Base-by-base conservation (phyloP, 1,140 invertebrate genomes). In the Drosophila santomea region DNA sequence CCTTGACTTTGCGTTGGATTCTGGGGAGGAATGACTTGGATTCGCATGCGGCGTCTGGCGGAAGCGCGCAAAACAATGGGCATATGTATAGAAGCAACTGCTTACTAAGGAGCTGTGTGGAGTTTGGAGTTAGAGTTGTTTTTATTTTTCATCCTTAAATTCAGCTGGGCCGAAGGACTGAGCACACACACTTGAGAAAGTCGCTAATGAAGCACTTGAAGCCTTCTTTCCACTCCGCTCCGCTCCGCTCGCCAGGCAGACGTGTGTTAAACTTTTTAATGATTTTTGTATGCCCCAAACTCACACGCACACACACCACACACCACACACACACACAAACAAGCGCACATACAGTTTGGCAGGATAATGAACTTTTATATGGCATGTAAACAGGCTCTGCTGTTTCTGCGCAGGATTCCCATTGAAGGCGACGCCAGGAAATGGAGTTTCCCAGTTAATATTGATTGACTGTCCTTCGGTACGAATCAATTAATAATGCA, bases 181-280 rank as follows among this genome's bases (percentile, higher is more conserved):
- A 45, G 55, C 82, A 66, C 78, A 74, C 68, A 89, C 63, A 80
- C 84, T 88, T 84, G 80, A 89, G 77, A 84, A 88, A 90, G 84
- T 89, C 80, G 85, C 85, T 89, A 90, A 89, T 89, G 84, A 89
- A 89, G 84, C 84, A 89, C 85, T 89, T 89, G 77, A 89, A 78
- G 66, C 66, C 66, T 69, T 68, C 50, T 55, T 35, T 47, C n/a
- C 12, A 28, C 50, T 68, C 38, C 38, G 14, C 38, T 39, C 38
- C 12, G 38, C 38, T 39, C 66, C 43, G 51, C 51, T 71, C 51
- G 63, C 64, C 64, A 36, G 11, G 36, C 36, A 60, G 64, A 67
- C 75, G 83, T 88, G 78, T 74, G 84, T 62, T 89, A 74, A 83
- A 80, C 61, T 80, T 88, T 78, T 89, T 84, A 88, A 89, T 89